Evolutionary conservation across 1,140 invertebrate species (phyloP), one percentile per base, ranked within the genome.

Genomic region (Chironomus striatipennis): DNA sequence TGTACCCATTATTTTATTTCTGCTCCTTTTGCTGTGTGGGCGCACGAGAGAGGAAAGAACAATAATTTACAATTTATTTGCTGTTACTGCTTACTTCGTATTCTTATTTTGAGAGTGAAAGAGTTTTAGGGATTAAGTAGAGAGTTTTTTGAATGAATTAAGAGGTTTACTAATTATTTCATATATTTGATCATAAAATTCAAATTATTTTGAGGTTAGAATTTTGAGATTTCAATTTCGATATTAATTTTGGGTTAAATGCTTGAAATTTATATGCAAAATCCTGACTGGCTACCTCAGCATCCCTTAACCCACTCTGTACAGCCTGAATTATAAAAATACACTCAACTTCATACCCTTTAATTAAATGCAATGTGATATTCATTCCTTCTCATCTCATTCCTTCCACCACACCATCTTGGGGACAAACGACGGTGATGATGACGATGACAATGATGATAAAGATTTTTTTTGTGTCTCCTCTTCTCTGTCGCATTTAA

Each of bases 41-140:
- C 18, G 65, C 17, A 8, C 4, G 18, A 21, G 65, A 70, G 18
- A 70, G 18, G 2, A 70, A 70, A 70, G 65, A 70, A 21, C 65
- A 70, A 21, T 70, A 70, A 70, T 70, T 70, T 70, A 70, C 65
- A 70, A 70, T 70, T 70, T 70, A 70, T 70, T 70, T 70, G 47
- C 65, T 70, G 17, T 70, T 70, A 10, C 2, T 21, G 17, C 65
- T 70, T 20, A 3, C 20, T 70, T 34, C 24, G 24, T 1, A 2
- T 34, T 34, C 24, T 34, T 34, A 34, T 5, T 34, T 34, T 34
- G 24, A 34, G 24, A 34, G 24, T 34, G 24, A 34, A 5, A 5
- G 24, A 34, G 1, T 34, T 34, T 34, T 34, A 34, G 24, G 24
- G 24, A 34, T 34, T 34, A 34, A 34, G 1, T 2, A 34, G 24